A percentile compares a stretch with the other conserved stretches of the same genome.
Evolutionary conservation across 2,888 invertebrate species (phyloP).

Genomic region (Calameuta filiformis): DNA sequence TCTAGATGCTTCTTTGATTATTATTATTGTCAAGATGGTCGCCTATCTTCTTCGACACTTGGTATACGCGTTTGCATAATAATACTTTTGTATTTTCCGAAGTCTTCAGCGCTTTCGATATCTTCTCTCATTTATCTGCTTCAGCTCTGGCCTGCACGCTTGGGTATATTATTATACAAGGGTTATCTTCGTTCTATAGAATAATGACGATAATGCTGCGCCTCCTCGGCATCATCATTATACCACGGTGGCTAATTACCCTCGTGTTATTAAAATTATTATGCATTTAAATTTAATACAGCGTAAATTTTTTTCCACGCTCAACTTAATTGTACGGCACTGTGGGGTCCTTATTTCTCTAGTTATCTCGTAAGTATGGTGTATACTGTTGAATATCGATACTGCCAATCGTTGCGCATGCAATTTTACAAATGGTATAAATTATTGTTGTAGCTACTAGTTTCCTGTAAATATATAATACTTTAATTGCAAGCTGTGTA

Average conservation of each 20-base stretch:
- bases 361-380: background rate
- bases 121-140: background rate
- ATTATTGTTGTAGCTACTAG: background rate
- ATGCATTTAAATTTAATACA: background rate
- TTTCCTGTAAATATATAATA: background rate
- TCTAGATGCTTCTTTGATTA: background rate
- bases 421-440: background rate
- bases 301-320: background rate
- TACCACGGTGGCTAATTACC: background rate
- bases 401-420: background rate
- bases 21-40: background rate
- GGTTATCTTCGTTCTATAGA: background rate
- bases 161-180: background rate
- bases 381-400: background rate
- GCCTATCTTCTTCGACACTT: background rate
- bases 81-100: background rate
- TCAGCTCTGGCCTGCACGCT: background rate
- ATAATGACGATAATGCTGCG: background rate
- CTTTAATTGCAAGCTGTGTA: background rate
- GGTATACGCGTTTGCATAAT: background rate
- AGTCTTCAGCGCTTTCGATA: background rate
- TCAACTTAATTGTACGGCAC: background rate
- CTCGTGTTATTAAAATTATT: background rate
- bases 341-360: background rate
- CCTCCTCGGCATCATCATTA: background rate